Conservation (phyloP, 2,888 invertebrate genomes). For the Galerucella pusilla region DNA sequence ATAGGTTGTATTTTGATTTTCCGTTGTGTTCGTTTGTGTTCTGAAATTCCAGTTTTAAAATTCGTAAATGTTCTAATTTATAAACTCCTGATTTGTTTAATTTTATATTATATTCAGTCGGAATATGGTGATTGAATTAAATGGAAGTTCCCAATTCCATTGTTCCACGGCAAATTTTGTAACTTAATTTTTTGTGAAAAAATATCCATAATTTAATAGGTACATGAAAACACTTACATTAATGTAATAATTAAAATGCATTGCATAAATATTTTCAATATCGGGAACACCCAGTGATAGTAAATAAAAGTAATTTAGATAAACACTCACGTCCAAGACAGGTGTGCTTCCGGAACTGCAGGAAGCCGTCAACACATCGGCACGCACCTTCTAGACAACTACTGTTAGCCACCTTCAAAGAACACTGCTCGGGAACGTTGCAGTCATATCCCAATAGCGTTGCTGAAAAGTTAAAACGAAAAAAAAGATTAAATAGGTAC, state of each 20-base stretch:
- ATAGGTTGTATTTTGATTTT: too few species aligned
- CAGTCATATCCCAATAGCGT: constrained; percentile 87
- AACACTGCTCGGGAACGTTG: constrained; percentile 84
- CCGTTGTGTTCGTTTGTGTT: too few species aligned
- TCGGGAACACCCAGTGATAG: not conserved
- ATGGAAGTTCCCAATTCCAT: too few species aligned
- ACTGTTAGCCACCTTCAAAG: constrained; percentile 89
- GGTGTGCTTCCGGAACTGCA: constrained; percentile 90
- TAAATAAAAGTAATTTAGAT: constrained; percentile 27
- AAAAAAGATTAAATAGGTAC: not conserved
- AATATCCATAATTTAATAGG: too few species aligned
- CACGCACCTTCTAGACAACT: constrained; percentile 86
- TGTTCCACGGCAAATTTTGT: too few species aligned
- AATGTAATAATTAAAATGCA: not conserved
- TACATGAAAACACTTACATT: not conserved
- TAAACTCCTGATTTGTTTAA: too few species aligned
- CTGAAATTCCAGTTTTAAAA: too few species aligned
- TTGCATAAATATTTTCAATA: not conserved
- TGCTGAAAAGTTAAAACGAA: constrained; percentile 69
- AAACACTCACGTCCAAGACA: constrained; percentile 87
- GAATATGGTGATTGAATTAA: too few species aligned
- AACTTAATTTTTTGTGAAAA: too few species aligned
- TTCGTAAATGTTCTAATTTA: too few species aligned
- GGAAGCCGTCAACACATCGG: constrained; percentile 84
- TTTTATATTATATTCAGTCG: too few species aligned